Percentiles rank a stretch among this genome's conserved stretches.
Conservation (phyloP, 2,113 vertebrate species). For the Ancistrus triradiatus region DNA sequence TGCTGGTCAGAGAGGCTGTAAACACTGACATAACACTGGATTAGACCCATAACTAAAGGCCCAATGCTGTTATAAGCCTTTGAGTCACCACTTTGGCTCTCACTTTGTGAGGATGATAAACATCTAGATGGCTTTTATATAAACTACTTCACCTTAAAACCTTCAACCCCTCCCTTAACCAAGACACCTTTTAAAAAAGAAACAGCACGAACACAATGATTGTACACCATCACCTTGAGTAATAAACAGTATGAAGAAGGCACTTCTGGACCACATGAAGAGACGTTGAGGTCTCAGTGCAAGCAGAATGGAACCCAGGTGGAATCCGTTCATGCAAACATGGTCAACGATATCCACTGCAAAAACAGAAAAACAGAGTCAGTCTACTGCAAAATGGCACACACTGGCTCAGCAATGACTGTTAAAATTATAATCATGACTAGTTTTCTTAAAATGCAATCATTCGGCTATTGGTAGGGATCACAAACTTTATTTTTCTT, state of each 20-base stretch:
- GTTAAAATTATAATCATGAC: too few species aligned
- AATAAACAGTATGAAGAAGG: constrained; percentile 46
- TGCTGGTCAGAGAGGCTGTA: constrained; percentile 1
- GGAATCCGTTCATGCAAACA: constrained; percentile 64
- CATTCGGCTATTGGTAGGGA: too few species aligned
- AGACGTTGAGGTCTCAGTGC: constrained; percentile 27
- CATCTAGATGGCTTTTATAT: background rate
- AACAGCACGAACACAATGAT: constrained; percentile 11
- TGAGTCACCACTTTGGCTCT: background rate
- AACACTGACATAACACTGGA: background rate
- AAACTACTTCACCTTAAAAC: background rate
- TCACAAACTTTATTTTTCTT: too few species aligned
- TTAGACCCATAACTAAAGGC: too few species aligned
- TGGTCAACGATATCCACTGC: constrained; percentile 72
- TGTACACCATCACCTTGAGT: constrained; percentile 16
- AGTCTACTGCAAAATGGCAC: background rate
- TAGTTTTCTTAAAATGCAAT: too few species aligned
- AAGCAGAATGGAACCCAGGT: background rate
- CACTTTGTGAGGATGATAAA: background rate
- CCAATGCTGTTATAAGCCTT: too few species aligned
- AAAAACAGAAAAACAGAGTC: background rate
- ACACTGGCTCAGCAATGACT: background rate
- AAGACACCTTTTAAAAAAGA: constrained; percentile 2
- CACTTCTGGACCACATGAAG: constrained; percentile 50
- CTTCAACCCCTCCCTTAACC: background rate